A percentile compares a stretch with the other conserved stretches of the same genome.
Evolutionary conservation across 2,113 vertebrate genomes (phyloP).

Genomic region (Lophotis ruficrista): DNA sequence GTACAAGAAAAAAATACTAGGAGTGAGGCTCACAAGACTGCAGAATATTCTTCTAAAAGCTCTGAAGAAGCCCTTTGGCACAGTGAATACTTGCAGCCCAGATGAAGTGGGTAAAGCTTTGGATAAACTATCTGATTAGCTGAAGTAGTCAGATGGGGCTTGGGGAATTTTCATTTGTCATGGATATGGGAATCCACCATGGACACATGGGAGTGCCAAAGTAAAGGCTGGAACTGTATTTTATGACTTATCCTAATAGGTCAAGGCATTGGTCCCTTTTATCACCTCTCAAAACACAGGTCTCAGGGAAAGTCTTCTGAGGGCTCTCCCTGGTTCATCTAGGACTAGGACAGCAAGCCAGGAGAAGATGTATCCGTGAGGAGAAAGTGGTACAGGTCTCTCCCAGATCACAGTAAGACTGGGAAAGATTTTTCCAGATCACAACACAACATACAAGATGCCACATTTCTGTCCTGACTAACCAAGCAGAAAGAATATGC

Average conservation of each 20-base stretch:
- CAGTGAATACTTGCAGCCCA: background rate
- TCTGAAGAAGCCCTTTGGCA: background rate
- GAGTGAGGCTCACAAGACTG: background rate
- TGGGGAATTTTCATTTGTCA: background rate
- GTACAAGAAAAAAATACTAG: background rate
- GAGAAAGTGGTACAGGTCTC: background rate
- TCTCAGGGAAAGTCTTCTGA: background rate
- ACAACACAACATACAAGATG: rapidly evolving
- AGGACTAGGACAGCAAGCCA: background rate
- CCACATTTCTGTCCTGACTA: background rate
- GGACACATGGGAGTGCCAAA: background rate
- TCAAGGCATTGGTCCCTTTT: rapidly evolving
- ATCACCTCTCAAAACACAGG: background rate
- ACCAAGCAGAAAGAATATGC: background rate
- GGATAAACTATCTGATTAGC: background rate
- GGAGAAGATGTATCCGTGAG: background rate
- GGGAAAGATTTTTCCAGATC: background rate
- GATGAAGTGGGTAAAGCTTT: background rate
- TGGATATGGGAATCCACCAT: rapidly evolving
- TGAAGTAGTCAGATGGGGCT: background rate
- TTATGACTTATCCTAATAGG: background rate
- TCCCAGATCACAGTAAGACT: background rate
- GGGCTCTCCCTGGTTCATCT: rapidly evolving
- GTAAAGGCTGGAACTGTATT: background rate
- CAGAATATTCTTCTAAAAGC: background rate